A percentile compares a stretch with the other conserved stretches of the same genome.
phyloP scores from a whole-genome alignment of 2,797 vertebrate species.

The Epinephelus malabaricus region DNA sequence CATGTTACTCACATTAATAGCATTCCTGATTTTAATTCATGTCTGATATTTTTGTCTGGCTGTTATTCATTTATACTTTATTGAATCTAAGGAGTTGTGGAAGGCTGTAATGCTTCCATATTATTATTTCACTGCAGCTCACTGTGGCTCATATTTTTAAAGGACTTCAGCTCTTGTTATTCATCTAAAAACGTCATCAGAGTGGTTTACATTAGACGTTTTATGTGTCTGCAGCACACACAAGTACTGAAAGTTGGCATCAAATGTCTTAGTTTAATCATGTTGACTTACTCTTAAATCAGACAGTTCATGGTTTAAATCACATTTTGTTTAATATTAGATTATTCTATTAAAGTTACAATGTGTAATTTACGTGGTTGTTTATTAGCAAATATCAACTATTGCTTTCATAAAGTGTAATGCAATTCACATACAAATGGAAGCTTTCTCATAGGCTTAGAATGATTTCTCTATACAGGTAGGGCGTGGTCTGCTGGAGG shows the following conservation, averaged over 20 bases:
- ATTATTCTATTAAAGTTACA: no score
- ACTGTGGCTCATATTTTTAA: background rate
- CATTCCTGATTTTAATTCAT: constrained; percentile 34
- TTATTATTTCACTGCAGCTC: background rate
- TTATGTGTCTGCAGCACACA: background rate
- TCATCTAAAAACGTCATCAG: background rate
- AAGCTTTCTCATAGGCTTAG: no score
- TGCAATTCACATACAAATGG: no score
- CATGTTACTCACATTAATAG: constrained; percentile 14
- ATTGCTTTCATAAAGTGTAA: no score
- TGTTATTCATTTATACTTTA: background rate
- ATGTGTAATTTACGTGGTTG: no score
- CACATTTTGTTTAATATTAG: no score
- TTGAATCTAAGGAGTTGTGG: background rate
- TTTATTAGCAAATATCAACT: no score
- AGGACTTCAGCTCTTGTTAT: background rate
- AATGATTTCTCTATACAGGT: no score
- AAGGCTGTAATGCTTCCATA: background rate
- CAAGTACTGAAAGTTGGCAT: background rate
- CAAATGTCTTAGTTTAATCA: background rate
- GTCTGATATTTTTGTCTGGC: constrained; percentile 7
- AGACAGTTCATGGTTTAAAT: background rate
- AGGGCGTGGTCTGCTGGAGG: no score
- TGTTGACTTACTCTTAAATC: background rate
- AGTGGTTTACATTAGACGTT: background rate